Evolutionary conservation across 2,113 vertebrate species (phyloP).

Genomic region (Pogona vitticeps): DNA sequence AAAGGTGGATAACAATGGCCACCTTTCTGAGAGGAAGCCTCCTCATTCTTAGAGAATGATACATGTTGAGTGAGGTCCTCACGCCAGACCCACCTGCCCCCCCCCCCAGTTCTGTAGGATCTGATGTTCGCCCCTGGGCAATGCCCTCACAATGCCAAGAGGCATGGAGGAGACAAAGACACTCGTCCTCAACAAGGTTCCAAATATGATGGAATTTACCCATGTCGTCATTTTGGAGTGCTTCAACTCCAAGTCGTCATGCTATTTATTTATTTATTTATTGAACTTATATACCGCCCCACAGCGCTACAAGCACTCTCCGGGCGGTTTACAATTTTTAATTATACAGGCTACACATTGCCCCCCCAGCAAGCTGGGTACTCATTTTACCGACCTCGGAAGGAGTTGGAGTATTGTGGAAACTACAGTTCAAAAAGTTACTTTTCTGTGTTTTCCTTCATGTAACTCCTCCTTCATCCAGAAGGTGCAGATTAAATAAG

Average conservation of each 20-base stretch:
- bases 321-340: no score
- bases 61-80: background rate
- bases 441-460: background rate
- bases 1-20: no score
- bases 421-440: background rate
- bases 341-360: no score
- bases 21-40: background rate
- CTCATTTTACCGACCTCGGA: no score
- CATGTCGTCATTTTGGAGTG: no score
- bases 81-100: background rate
- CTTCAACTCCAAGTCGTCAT: no score
- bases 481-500: background rate
- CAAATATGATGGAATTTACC: no score
- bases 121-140: background rate
- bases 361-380: no score
- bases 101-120: background rate
- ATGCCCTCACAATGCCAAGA: background rate
- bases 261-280: no score
- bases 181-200: background rate
- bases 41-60: background rate
- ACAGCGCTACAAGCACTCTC: no score
- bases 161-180: background rate
- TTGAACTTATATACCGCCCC: no score
- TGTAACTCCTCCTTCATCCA: background rate
- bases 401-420: no score